phyloP scores from a whole-genome alignment of 2,113 vertebrate genomes.

The Macquaria australasica region DNA sequence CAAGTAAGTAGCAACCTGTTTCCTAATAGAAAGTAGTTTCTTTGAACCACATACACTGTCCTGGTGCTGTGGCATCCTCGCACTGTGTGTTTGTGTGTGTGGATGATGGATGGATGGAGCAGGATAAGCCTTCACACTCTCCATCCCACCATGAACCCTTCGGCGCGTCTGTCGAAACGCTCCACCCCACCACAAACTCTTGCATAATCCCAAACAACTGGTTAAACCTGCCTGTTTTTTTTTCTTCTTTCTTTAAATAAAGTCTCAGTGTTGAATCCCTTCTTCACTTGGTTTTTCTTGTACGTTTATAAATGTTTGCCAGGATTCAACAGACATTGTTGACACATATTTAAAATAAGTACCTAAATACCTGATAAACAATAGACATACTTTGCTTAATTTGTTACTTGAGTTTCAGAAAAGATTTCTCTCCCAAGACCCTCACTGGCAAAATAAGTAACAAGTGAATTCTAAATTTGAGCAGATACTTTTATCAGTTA shows the following conservation, averaged over 20 bases:
- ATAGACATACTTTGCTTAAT: not conserved
- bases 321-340: not conserved
- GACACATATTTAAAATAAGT: not conserved
- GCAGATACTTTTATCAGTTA: not conserved
- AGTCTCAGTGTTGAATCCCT: conserved; percentile 3
- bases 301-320: not conserved
- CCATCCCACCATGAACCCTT: conserved; percentile 38
- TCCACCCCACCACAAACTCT: conserved; percentile 39
- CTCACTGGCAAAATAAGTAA: conserved; percentile 5
- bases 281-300: not conserved
- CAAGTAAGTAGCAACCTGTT: conserved; percentile 89
- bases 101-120: conserved; percentile 23
- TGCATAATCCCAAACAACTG: conserved; percentile 69
- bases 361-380: not conserved
- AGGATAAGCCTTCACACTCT: conserved; percentile 54
- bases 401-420: conserved; percentile 5
- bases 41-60: not conserved
- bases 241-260: conserved; percentile 25
- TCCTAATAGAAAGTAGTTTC: not conserved
- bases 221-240: conserved; percentile 28
- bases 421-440: not conserved
- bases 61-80: not conserved
- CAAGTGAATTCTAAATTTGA: not conserved
- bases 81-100: not conserved
- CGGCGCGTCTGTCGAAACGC: conserved; percentile 18